These are phyloP conservation scores for Apostichopus leukothele DNA, from an alignment of 53 echinoderm and acorn worm species.

Conservation along the genomic window DNA sequence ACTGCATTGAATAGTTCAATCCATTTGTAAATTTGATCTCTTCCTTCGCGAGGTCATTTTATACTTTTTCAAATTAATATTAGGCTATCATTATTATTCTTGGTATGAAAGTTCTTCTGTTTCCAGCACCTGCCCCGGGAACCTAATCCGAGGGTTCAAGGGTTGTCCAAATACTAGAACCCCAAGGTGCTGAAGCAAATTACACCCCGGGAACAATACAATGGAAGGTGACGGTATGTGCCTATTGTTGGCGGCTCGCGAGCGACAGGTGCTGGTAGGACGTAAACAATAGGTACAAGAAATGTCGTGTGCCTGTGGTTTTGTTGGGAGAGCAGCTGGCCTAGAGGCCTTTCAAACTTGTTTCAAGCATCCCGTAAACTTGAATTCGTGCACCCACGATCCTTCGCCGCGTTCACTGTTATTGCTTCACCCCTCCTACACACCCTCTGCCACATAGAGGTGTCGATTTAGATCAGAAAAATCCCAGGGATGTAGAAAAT, in stretches of 20 bases:
- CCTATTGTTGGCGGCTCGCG: conserved; percentile 41
- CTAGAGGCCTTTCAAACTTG: conserved; percentile 3
- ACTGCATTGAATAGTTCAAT: no score
- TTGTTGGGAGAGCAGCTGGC: conserved; percentile 36
- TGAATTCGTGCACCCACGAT: conserved; percentile 9
- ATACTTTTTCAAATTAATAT: conserved; percentile 4
- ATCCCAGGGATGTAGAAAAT: background rate
- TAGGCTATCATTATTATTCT: background rate
- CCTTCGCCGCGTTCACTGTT: background rate
- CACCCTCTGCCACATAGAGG: background rate
- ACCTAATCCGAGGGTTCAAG: conserved; percentile 33
- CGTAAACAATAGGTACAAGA: conserved; percentile 31
- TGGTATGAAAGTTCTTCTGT: conserved; percentile 6
- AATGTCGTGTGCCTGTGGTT: conserved; percentile 48
- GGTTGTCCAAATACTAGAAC: conserved; percentile 43
- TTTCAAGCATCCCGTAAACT: conserved; percentile 18
- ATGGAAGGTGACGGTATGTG: conserved; percentile 31
- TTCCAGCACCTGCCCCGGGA: conserved; percentile 40
- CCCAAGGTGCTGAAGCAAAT: conserved; percentile 41
- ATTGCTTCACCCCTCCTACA: conserved; percentile 10
- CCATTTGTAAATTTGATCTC: background rate
- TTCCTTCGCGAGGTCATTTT: background rate
- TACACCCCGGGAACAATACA: conserved; percentile 29
- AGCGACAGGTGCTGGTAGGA: conserved; percentile 40
- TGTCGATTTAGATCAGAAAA: background rate